Percentiles rank a stretch among this genome's conserved stretches.
phyloP scores from a whole-genome alignment of 2,888 invertebrate genomes.

The Apantesis nais region DNA sequence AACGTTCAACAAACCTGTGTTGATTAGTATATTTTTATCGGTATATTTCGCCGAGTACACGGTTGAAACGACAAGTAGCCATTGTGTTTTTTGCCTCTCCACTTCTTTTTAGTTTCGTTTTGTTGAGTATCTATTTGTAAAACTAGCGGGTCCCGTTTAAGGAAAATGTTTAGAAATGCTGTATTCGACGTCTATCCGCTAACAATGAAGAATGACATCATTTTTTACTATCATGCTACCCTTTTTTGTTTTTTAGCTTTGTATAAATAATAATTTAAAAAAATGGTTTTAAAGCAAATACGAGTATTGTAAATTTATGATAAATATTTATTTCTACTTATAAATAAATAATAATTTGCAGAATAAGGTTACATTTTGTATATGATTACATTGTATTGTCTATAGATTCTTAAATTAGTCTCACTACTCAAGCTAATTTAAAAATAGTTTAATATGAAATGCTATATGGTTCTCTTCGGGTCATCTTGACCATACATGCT shows the following conservation, averaged over 20 bases:
- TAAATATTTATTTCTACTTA: too few relatives aligned
- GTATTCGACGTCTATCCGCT: background rate
- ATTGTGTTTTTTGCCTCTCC: conserved; percentile 34
- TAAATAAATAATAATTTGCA: too few relatives aligned
- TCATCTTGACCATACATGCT: background rate
- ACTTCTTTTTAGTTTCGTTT: conserved; percentile 31
- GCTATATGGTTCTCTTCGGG: background rate
- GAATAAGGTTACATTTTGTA: too few relatives aligned
- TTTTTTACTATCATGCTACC: background rate
- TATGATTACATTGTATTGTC: too few relatives aligned
- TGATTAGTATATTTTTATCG: conserved; percentile 36
- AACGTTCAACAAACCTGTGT: conserved; percentile 34
- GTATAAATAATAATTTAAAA: background rate
- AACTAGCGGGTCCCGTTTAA: conserved; percentile 47
- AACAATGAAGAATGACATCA: background rate
- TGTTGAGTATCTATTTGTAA: conserved; percentile 35
- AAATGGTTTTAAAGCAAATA: too few relatives aligned
- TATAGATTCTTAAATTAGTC: too few relatives aligned
- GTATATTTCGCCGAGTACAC: conserved; percentile 18
- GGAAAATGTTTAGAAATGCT: conserved; percentile 48
- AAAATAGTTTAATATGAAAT: background rate
- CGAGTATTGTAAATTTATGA: too few relatives aligned
- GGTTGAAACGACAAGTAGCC: conserved; percentile 26
- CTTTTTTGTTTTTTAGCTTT: background rate
- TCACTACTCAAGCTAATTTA: too few relatives aligned